phyloP scores from a whole-genome alignment of 2,113 vertebrate species.

The Boulengeromyrus knoepffleri region DNA sequence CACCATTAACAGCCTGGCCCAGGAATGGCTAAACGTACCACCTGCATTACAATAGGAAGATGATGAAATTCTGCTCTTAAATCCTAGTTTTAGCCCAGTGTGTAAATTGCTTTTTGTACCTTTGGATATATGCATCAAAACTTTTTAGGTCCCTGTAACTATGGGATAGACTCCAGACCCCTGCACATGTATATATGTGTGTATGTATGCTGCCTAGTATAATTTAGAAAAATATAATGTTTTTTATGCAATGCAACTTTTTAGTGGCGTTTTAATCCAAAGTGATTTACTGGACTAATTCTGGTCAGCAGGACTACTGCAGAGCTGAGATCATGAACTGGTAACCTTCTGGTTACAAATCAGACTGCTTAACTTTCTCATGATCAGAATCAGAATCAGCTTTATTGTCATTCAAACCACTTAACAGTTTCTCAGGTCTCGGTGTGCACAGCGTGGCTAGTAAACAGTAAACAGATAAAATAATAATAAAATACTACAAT shows the following conservation, averaged over 20 bases:
- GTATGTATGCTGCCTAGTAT: background rate
- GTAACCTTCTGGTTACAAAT: background rate
- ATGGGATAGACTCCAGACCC: background rate
- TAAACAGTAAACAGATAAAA: too few species aligned
- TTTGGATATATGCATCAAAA: background rate
- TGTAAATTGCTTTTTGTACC: background rate
- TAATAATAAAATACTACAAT: too few species aligned
- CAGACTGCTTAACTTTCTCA: background rate
- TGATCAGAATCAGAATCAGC: too few species aligned
- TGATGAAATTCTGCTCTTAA: background rate
- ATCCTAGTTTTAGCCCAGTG: background rate
- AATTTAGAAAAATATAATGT: background rate
- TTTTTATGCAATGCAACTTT: background rate
- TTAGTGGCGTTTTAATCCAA: background rate
- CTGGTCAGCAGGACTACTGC: background rate
- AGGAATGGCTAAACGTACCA: background rate
- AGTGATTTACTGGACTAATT: background rate
- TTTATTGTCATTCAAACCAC: too few species aligned
- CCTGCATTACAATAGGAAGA: background rate
- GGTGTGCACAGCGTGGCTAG: too few species aligned
- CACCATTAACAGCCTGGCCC: background rate
- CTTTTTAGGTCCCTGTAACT: background rate
- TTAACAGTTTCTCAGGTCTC: too few species aligned
- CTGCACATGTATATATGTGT: background rate
- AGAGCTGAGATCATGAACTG: background rate